Evolutionary conservation across 2,113 vertebrate genomes (phyloP).

Genomic region (Toxotes jaculatrix): DNA sequence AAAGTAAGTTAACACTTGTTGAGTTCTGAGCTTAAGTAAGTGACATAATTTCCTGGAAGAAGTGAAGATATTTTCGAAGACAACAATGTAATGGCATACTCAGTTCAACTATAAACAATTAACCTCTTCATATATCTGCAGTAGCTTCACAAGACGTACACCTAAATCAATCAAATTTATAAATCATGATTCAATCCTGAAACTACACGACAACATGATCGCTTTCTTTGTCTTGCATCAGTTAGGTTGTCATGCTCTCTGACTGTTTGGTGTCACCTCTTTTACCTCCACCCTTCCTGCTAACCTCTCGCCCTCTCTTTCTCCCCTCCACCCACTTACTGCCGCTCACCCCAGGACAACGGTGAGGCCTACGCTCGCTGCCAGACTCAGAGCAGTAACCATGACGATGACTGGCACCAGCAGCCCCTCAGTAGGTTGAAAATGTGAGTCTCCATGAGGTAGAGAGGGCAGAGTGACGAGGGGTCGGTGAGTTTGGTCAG

Average conservation of each 20-base stretch:
- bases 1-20: background rate
- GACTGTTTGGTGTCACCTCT: constrained; percentile 9
- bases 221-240: constrained; percentile 7
- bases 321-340: constrained; percentile 24
- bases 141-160: background rate
- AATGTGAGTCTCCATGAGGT: constrained; percentile 46
- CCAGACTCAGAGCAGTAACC: constrained; percentile 70
- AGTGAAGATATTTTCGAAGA: background rate
- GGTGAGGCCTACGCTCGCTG: constrained; percentile 63
- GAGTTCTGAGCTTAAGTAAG: background rate
- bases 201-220: background rate
- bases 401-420: constrained; percentile 62
- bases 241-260: background rate
- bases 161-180: background rate
- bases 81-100: rapidly evolving
- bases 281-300: constrained; percentile 29
- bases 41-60: constrained; percentile 44
- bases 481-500: constrained; percentile 37
- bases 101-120: constrained; percentile 8
- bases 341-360: constrained; percentile 71
- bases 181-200: background rate
- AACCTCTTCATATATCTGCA: background rate
- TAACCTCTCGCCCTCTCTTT: background rate
- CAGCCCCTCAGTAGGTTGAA: constrained; percentile 23
- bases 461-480: constrained; percentile 58